A percentile compares a stretch with the other conserved stretches of the same genome.
These are phyloP conservation scores for Calonectris borealis DNA, from an alignment of 2,113 vertebrate species.

Conservation along the genomic window DNA sequence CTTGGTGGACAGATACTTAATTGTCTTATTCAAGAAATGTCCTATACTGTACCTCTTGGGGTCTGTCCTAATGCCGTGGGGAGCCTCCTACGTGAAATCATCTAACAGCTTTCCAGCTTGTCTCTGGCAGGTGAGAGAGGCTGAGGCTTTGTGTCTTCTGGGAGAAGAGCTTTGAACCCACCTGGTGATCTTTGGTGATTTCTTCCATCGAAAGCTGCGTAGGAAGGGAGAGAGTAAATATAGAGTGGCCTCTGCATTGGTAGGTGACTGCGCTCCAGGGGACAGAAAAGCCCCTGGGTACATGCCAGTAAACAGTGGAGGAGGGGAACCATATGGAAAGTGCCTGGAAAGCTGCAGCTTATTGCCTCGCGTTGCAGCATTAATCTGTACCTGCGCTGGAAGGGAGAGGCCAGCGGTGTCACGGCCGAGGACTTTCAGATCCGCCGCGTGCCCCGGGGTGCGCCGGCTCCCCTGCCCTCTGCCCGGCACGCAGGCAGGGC, in stretches of 20 bases:
- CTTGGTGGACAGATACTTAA: not conserved
- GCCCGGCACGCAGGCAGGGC: not conserved
- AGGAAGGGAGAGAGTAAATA: not conserved
- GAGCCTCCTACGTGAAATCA: not conserved
- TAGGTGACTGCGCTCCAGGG: not conserved
- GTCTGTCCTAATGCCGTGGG: not conserved
- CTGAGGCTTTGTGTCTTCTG: not conserved
- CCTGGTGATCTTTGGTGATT: not conserved
- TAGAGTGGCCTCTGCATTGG: accelerated
- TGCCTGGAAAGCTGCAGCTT: not conserved
- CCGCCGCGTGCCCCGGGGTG: not conserved
- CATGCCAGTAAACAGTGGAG: not conserved
- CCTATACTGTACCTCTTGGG: not conserved
- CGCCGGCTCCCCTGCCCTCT: not conserved
- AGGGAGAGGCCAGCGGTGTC: not conserved
- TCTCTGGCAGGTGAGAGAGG: not conserved
- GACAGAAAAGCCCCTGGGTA: not conserved
- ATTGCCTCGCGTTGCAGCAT: not conserved
- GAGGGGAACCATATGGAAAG: not conserved
- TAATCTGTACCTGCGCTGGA: not conserved
- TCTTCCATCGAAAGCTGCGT: not conserved
- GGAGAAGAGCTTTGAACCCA: not conserved
- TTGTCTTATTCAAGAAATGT: not conserved
- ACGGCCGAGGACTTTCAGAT: accelerated
- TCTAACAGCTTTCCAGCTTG: not conserved